These are phyloP conservation scores for Drosophila ambigua DNA, from an alignment of 1,140 invertebrate species.

Conservation along the genomic window DNA sequence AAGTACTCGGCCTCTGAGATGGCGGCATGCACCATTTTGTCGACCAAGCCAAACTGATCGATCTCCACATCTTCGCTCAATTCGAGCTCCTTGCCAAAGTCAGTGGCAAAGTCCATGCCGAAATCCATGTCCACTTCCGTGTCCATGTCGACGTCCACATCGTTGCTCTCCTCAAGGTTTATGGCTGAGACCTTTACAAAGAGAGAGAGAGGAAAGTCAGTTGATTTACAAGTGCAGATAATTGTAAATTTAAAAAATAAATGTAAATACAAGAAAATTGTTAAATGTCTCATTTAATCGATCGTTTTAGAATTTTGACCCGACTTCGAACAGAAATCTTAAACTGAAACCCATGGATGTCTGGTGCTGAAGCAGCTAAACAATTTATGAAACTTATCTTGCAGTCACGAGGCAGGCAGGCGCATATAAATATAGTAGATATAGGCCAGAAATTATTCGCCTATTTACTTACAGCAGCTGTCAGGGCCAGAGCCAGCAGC, in stretches of 20 bases:
- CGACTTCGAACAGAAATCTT: too few relatives aligned
- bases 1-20: slow-evolving; percentile 19
- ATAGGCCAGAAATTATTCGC: too few relatives aligned
- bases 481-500: slow-evolving; percentile 21
- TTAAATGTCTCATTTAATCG: too few relatives aligned
- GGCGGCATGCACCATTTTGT: slow-evolving; percentile 19
- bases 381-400: too few relatives aligned
- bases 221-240: too few relatives aligned
- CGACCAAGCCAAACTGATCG: slow-evolving; percentile 24
- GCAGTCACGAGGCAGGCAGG: neutral
- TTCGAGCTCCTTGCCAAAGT: neutral
- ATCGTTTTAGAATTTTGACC: too few relatives aligned
- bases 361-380: too few relatives aligned
- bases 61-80: neutral
- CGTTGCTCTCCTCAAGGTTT: neutral
- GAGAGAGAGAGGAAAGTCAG: too few relatives aligned
- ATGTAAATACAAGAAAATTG: too few relatives aligned
- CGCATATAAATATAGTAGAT: neutral
- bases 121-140: neutral
- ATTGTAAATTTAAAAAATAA: too few relatives aligned
- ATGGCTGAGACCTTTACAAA: too few relatives aligned
- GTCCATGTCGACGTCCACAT: neutral
- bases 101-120: neutral
- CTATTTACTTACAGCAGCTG: slow-evolving; percentile 28
- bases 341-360: too few relatives aligned